Evolutionary conservation across 2,113 vertebrate species (phyloP).

Genomic region (Mellivora capensis): DNA sequence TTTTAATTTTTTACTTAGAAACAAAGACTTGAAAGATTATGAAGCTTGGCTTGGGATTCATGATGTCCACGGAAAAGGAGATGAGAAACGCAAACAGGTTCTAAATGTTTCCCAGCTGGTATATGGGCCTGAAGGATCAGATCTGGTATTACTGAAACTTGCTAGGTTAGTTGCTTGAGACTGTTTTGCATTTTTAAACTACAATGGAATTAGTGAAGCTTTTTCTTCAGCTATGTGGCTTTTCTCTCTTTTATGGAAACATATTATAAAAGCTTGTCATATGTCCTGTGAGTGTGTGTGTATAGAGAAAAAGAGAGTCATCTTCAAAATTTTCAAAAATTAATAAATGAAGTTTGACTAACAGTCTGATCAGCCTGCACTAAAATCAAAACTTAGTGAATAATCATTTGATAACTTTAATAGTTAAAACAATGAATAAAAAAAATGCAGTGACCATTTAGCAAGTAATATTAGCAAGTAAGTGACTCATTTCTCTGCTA

Average conservation of each 20-base stretch:
- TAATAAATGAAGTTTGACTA: not conserved
- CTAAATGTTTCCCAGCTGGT: slow-evolving; percentile 92
- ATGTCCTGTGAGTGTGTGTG: not conserved
- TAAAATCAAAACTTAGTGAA: not conserved
- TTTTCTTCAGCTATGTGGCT: not conserved
- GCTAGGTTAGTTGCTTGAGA: slow-evolving; percentile 84
- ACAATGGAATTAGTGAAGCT: not conserved
- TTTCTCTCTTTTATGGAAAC: not conserved
- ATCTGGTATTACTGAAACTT: slow-evolving; percentile 92
- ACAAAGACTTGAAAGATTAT: slow-evolving; percentile 94
- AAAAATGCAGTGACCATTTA: not conserved
- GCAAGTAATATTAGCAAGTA: not conserved
- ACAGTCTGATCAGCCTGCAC: not conserved
- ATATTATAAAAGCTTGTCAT: not conserved
- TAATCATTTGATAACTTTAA: not conserved
- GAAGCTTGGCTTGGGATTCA: slow-evolving; percentile 93
- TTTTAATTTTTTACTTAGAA: slow-evolving; percentile 78
- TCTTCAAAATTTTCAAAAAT: not conserved
- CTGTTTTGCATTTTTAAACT: not conserved
- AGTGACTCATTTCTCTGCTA: not conserved
- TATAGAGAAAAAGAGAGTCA: not conserved
- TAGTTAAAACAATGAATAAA: not conserved
- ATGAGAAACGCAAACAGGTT: slow-evolving; percentile 89
- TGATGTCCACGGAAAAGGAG: slow-evolving; percentile 86
- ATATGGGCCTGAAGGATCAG: slow-evolving; percentile 93